Evolutionary conservation across 1,140 invertebrate species (phyloP), one percentile per base, ranked within the genome.

Genomic region (Saccostrea echinata): DNA sequence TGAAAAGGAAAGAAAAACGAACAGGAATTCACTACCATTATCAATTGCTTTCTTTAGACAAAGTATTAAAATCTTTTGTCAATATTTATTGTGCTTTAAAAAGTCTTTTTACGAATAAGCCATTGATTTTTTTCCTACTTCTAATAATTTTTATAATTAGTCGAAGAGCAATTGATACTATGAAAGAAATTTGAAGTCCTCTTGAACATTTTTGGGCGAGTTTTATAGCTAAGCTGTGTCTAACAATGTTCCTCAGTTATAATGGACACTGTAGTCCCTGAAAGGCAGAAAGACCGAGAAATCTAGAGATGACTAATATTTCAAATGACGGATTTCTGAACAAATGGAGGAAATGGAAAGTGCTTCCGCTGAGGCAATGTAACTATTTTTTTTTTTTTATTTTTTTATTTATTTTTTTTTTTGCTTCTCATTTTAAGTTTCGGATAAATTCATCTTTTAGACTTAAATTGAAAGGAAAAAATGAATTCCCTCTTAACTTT

Each of bases 41-140:
- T 76, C 68, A 76, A 3, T 76, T 30, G 1, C 11, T 33, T 76
- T 76, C 68, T 76, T 76, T 76, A 27, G 68, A 76, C 68, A 76
- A 76, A 76, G 30, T 33, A 30, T 76, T 76, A 30, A 30, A 76
- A 30, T 33, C 30, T 30, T 76, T 76, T 76, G 68, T 76, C 68
- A 76, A 76, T 76, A 76, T 76, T 76, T 24, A 76, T 76, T 76
- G 24, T 76, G 30, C 27, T 76, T 76, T 27, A 33, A 61, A 61
- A 76, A 27, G 68, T 76, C 68, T 76, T 76, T 76, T 30, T 76
- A 33, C 24, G 33, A 30, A 0, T 1, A 33, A 9, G 13, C 13
- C 27, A 27, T 76, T 76, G 68, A 76, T 76, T 76, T 76, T 30
- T 76, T 76, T 30, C 13, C 27, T 35, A 21, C 55, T n/a, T 61